Evolutionary conservation across 92 coral and sea anemone species (phyloP), one percentile per base, ranked within the genome.

Genomic region (Montipora capitata): DNA sequence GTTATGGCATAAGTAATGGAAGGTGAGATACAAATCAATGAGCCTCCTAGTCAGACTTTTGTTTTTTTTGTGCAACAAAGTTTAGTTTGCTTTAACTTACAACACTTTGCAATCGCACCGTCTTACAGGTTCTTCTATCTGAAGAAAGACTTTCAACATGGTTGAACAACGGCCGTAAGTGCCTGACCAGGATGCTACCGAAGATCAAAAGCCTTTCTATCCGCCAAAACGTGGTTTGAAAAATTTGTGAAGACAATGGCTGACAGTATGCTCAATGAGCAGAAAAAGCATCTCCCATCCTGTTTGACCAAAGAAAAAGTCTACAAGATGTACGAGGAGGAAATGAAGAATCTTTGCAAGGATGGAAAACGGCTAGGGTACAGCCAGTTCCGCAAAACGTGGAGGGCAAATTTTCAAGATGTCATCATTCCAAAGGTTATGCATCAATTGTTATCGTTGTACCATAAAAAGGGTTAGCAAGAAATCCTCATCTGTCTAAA

Each of bases 1-100:
- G 88, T 66, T 78, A 88, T 59, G 84, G 92, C 27, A 88, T 88
- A 39, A 88, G 92, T 70, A 82, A 78, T 59, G 78, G 78, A n/a
- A 88, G 88, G 92, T 82, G 52, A 70, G 51, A 35, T 18, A 51
- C 15, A 38, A 4, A 40, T 40, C n/a, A 68, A 35, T 0, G 10
- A 73, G 40, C 38, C 5, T 4, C 6, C 17, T 71, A 40, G 0
- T 27, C 54, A 40, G 41, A 73, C 7, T 45, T 8, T 48, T 48
- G 52, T 5, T 2, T 48, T 48, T 5, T 5, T 48, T 54, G n/a
- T 5, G 9, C 5, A 5, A 5, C 51, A 4, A 48, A 45, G 58
- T 40, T 10, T 17, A 14, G 1, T 42, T 43, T 16, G 4, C 13
- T 73, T 5, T 11, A 1, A 17, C 15, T 71, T 51, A 39, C 51